Conservation (phyloP, 2,113 vertebrate genomes). For the Heliornis fulica region DNA sequence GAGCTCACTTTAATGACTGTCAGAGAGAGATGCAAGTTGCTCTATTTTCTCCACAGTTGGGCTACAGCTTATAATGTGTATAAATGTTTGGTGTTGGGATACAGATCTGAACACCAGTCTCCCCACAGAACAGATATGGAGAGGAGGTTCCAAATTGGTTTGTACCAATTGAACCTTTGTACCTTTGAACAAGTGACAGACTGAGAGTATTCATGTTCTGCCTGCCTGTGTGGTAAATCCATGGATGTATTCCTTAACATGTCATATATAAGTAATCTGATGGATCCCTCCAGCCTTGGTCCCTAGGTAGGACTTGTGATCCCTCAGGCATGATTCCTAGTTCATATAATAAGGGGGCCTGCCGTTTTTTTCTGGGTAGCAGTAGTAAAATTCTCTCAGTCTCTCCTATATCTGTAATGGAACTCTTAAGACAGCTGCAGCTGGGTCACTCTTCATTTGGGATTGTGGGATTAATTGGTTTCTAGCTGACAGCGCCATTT, state of each 20-base stretch:
- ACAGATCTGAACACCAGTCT: neutral
- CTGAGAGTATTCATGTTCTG: neutral
- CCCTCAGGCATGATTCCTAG: neutral
- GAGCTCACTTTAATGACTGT: neutral
- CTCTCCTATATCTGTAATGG: neutral
- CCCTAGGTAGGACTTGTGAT: neutral
- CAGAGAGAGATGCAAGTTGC: neutral
- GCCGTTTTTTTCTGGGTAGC: neutral
- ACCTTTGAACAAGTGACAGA: neutral
- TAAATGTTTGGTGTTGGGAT: neutral
- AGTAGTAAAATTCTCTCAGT: neutral
- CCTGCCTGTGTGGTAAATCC: neutral
- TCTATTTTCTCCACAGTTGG: neutral
- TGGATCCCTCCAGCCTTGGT: neutral
- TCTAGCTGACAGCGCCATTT: constrained; percentile 14
- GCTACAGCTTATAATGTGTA: neutral
- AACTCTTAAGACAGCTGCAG: neutral
- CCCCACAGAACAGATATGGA: neutral
- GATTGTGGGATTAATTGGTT: neutral
- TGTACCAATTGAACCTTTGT: too few relatives aligned
- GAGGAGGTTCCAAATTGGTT: neutral
- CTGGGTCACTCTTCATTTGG: neutral
- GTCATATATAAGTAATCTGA: neutral
- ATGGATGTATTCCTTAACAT: neutral
- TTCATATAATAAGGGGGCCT: neutral